Base-by-base conservation (phyloP, 1,140 invertebrate genomes). In the Nylanderia fulva region DNA sequence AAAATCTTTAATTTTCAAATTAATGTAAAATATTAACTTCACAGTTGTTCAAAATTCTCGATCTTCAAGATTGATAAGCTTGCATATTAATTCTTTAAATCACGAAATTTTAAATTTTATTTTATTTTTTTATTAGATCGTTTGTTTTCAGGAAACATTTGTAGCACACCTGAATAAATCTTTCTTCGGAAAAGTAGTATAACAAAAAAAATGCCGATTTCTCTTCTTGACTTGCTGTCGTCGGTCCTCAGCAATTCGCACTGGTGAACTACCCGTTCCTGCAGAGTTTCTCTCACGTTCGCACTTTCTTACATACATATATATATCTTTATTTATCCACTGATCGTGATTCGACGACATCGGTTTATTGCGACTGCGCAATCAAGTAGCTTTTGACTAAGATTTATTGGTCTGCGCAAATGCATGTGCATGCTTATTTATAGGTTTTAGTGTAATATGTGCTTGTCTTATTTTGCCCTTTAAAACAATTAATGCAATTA, bases 281-380 rank as follows among this genome's bases (percentile, higher is more conserved):
- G 36, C 11, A 9, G 18, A 42, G 33, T 42, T 80, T 8, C 8
- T 82, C n/a, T 82, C 77, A 45, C 27, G 58, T 82, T 71, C 52
- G 45, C 36, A 82, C 7, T n/a, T 72, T 82, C 66, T 72, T n/a
- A 71, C 24, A 58, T 33, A 82, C 1, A 69, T 27, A 72, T 45
- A 15, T 24, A 13, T 27, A 56, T 56, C 64, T 42, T 60, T 82
- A 7, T 58, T 82, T 45, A 29, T 29, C 13, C 39, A 77, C 27
- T 52, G 33, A 56, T 39, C 27, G 52, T 82, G 66, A 71, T 72
- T 71, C 77, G 36, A 29, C n/a, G 77, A 27, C 52, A 72, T 71
- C 24, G 18, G 48, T 42, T 39, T 36, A 9, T 80, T 71, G 77
- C 77, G 77, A 58, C 77, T 82, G 77, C 77, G 77, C 77, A 27